These are phyloP conservation scores for Erythrocercus mccallii DNA, from an alignment of 2,113 vertebrate species.

Conservation along the genomic window DNA sequence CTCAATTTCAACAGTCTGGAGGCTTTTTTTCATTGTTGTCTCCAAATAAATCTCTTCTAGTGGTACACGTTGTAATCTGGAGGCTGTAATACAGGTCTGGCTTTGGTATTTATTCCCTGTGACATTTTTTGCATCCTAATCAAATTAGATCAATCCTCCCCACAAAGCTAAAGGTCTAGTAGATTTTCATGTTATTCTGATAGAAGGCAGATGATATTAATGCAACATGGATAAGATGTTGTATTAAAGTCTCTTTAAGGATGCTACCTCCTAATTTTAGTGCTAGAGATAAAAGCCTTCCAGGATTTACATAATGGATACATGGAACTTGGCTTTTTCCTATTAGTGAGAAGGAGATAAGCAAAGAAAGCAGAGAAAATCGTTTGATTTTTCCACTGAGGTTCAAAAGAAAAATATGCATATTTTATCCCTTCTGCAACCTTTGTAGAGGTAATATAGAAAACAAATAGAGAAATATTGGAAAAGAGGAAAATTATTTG, in stretches of 20 bases:
- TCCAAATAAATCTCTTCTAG: background rate
- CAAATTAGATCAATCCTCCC: background rate
- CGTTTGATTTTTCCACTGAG: background rate
- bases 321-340: background rate
- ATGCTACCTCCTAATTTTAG: background rate
- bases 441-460: background rate
- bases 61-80: background rate
- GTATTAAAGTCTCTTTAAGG: slow-evolving; percentile 1
- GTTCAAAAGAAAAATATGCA: background rate
- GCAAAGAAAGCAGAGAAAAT: background rate
- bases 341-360: background rate
- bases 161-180: background rate
- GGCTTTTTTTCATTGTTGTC: slow-evolving; percentile 4
- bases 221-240: background rate
- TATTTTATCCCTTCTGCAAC: background rate
- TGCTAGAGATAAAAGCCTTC: slow-evolving; percentile 26
- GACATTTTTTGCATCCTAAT: background rate
- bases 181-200: background rate
- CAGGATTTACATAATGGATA: slow-evolving; percentile 16
- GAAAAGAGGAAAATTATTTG: background rate
- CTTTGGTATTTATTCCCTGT: background rate
- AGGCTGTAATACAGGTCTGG: background rate
- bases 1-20: background rate
- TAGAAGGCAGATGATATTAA: background rate
- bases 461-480: background rate